Base-by-base conservation (phyloP, 2,888 invertebrate genomes). In the Microplitis manilae region DNA sequence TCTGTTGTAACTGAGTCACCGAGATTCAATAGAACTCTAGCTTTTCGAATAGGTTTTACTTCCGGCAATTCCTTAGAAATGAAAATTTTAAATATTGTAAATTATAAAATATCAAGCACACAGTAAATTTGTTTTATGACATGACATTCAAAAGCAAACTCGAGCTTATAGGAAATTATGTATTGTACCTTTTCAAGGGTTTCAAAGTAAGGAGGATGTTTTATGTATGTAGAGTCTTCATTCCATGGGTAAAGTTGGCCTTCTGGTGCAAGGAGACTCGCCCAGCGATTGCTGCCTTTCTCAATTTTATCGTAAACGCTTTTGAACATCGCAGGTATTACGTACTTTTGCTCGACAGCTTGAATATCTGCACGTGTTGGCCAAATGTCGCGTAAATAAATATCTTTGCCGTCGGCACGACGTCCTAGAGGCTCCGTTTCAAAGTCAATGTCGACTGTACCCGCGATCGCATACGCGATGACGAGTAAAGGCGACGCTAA, bases 1-100 rank as follows among this genome's bases (percentile, higher is more conserved):
- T 99, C 99, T 0, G 99, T 99, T 40, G 99, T 99, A 6, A 99
- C 98, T 0, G 98, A 98, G 90, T 99, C 99, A 0, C 97, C 97
- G 79, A 99, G 92, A 85, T 95, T 94, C 0, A 99, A 92, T 38
- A 99, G 91, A 61, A 96, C 97, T 65, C 95, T 92, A 0, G 98
- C 98, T 79, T 94, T 92, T 39, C 90, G 89, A 39, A 98, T 93
- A 8, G 93, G 90, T 78, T 92, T 90, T 0, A 92, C 88, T 1
- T 90, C 85, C 0, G 95, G 94, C 64, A 96, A 88, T 1, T 94
- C 93, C 92, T 93, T 87, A 0, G 81, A 85, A 74, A 77, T 73
- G 72, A 73, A 80, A 65, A 65, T 9, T 9, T 2, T 9, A 65
- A 30, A 6, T 7, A 30, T 65, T 30, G 30, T 17, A 30, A 30